phyloP scores from a whole-genome alignment of 2,888 invertebrate species.

The Rhamnusium bicolor region DNA sequence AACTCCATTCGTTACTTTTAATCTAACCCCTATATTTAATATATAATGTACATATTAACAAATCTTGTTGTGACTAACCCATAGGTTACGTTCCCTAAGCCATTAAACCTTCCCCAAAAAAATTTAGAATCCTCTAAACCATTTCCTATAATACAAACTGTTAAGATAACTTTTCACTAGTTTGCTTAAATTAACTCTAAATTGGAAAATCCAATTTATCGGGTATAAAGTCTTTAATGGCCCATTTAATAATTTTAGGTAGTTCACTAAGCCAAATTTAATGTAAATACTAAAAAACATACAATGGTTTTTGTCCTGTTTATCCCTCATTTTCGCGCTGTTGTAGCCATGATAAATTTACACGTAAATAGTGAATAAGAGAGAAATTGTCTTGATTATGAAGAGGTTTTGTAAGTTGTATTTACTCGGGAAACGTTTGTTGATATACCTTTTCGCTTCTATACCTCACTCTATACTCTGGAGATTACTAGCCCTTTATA shows the following conservation, averaged over 20 bases:
- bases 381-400: constrained; percentile 55
- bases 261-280: neutral
- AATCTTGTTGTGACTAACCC: no score
- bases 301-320: constrained; percentile 58
- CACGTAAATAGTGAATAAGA: constrained; percentile 55
- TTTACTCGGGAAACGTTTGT: constrained; percentile 53
- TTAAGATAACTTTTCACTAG: no score
- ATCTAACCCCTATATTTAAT: no score
- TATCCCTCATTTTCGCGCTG: constrained; percentile 57
- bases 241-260: neutral
- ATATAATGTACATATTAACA: no score
- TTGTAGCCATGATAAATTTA: constrained; percentile 53
- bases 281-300: constrained; percentile 27
- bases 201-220: neutral
- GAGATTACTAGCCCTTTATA: constrained; percentile 44
- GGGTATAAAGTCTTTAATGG: neutral
- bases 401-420: constrained; percentile 54
- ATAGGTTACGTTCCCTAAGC: no score
- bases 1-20: no score
- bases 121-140: no score
- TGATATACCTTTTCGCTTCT: constrained; percentile 53
- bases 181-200: neutral
- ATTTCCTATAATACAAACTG: no score
- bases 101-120: no score
- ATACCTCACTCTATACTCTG: constrained; percentile 41